Evolutionary conservation across 1,140 invertebrate genomes (phyloP).

Genomic region (Mylabris phalerata): DNA sequence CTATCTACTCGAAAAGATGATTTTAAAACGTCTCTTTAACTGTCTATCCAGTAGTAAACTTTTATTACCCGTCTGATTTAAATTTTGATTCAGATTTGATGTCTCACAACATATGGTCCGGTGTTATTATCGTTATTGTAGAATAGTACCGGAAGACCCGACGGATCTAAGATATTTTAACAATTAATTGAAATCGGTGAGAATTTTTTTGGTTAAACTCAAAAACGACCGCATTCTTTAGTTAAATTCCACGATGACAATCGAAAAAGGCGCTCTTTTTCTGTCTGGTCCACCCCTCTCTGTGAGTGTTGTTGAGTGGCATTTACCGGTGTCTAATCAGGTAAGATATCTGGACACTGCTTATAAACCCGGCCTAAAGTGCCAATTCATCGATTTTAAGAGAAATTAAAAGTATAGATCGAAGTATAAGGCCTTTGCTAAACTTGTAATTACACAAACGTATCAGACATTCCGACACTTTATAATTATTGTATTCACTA

Average conservation of each 20-base stretch:
- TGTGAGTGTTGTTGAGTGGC: constrained; percentile 24
- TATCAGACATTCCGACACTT: constrained; percentile 11
- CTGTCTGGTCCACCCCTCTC: background rate
- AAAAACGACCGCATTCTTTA: constrained; percentile 6
- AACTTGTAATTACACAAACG: constrained; percentile 31
- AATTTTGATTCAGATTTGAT: constrained; percentile 21
- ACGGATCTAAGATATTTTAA: too few relatives aligned
- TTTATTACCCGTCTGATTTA: constrained; percentile 8
- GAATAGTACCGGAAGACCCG: too few relatives aligned
- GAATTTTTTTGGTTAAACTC: too few relatives aligned
- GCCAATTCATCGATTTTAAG: constrained; percentile 40
- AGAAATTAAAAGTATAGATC: constrained; percentile 32
- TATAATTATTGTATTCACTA: constrained; percentile 23
- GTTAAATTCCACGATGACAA: constrained; percentile 32
- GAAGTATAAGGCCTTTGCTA: constrained; percentile 23
- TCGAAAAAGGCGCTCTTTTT: constrained; percentile 24
- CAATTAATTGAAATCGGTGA: too few relatives aligned
- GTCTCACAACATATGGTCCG: background rate
- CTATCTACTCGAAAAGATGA: background rate
- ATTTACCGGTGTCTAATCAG: constrained; percentile 32
- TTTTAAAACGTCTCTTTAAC: constrained; percentile 24
- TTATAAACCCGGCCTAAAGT: constrained; percentile 27
- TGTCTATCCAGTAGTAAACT: constrained; percentile 23
- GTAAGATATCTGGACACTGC: constrained; percentile 28
- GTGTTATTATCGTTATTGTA: too few relatives aligned